phyloP scores from a whole-genome alignment of 1,140 invertebrate genomes.

The Pantala flavescens region DNA sequence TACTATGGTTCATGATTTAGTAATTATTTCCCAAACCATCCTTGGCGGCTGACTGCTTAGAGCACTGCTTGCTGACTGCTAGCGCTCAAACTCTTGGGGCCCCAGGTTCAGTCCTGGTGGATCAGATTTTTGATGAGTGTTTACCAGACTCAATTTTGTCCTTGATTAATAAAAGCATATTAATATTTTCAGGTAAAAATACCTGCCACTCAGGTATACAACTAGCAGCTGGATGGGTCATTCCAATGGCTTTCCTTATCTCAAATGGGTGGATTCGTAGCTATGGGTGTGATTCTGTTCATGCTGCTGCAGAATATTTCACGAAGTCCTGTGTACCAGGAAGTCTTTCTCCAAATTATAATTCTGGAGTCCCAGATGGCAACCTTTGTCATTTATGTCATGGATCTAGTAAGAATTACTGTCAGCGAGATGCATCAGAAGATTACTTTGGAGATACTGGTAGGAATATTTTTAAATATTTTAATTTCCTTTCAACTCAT shows the following conservation, averaged over 20 bases:
- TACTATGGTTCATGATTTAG: no score
- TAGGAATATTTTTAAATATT: slow-evolving; percentile 19
- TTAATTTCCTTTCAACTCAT: neutral
- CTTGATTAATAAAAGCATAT: no score
- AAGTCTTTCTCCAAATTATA: slow-evolving; percentile 73
- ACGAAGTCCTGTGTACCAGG: slow-evolving; percentile 83
- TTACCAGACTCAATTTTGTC: no score
- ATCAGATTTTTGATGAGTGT: no score
- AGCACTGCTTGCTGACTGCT: no score
- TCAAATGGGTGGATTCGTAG: slow-evolving; percentile 88
- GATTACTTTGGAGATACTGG: slow-evolving; percentile 80
- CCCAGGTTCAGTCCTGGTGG: no score
- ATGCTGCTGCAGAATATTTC: slow-evolving; percentile 87
- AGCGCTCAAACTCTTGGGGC: no score
- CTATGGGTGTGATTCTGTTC: slow-evolving; percentile 80
- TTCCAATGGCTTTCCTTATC: slow-evolving; percentile 84
- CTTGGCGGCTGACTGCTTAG: no score
- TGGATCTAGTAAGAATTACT: slow-evolving; percentile 70
- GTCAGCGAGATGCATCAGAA: slow-evolving; percentile 72
- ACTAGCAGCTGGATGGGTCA: slow-evolving; percentile 89
- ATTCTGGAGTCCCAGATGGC: slow-evolving; percentile 67
- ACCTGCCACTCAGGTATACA: slow-evolving; percentile 89
- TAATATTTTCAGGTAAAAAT: slow-evolving; percentile 47
- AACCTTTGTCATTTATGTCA: slow-evolving; percentile 91
- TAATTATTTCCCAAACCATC: no score